phyloP scores from a whole-genome alignment of 2,888 invertebrate genomes.

The Apamea anceps region DNA sequence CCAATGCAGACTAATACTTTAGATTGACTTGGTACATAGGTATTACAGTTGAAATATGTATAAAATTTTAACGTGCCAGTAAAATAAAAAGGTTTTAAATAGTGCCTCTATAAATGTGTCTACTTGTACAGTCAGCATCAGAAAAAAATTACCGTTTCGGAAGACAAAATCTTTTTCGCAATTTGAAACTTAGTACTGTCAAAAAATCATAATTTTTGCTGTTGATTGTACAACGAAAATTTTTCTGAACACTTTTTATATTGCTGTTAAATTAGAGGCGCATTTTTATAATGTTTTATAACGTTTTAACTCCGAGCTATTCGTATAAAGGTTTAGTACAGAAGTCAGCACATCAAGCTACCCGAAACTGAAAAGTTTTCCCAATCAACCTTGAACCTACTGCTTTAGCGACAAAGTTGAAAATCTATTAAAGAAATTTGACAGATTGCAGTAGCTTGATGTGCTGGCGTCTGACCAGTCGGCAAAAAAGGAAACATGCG shows the following conservation, averaged over 20 bases:
- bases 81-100: constrained; percentile 19
- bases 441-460: no score
- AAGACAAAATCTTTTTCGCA: no score
- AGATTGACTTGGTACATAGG: constrained; percentile 20
- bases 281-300: constrained; percentile 55
- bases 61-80: constrained; percentile 23
- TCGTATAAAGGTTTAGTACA: constrained; percentile 10
- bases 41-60: constrained; percentile 13
- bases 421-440: no score
- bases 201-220: background rate
- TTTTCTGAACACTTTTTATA: constrained; percentile 30
- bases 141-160: background rate
- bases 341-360: no score
- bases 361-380: no score
- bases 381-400: no score
- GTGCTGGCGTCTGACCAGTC: background rate
- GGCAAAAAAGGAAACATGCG: constrained; percentile 12
- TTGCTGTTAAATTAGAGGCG: constrained; percentile 26
- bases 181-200: background rate
- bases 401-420: no score
- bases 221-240: constrained; percentile 25
- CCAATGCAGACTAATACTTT: constrained; percentile 21
- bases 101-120: constrained; percentile 30
- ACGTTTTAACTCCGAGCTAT: constrained; percentile 33
- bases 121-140: constrained; percentile 30